Evolutionary conservation across 2,797 vertebrate species (phyloP).

Genomic region (Antennarius maculatus): DNA sequence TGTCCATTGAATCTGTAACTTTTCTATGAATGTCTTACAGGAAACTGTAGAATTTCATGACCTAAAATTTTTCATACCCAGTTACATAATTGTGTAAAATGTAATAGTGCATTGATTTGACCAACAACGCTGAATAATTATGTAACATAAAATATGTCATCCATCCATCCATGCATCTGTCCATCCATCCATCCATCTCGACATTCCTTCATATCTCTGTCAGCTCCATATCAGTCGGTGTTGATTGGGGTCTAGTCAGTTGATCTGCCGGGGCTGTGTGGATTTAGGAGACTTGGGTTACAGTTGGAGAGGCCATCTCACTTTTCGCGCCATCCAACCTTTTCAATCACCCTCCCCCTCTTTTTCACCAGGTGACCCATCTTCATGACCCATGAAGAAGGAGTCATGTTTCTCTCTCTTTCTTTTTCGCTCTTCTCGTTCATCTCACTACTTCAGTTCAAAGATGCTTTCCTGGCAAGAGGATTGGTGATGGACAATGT

Average conservation of each 20-base stretch:
- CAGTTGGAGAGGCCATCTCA: slow-evolving; percentile 79
- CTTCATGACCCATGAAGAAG: slow-evolving; percentile 69
- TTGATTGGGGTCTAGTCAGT: slow-evolving; percentile 80
- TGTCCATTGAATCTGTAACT: background rate
- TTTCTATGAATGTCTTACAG: too few species aligned
- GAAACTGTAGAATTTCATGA: too few species aligned
- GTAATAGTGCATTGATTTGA: background rate
- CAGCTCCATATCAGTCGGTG: slow-evolving; percentile 60
- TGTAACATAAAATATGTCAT: slow-evolving; percentile 17
- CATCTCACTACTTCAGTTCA: slow-evolving; percentile 17
- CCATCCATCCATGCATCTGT: slow-evolving; percentile 11
- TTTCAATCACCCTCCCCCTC: slow-evolving; percentile 71
- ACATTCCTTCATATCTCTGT: slow-evolving; percentile 49
- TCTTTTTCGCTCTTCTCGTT: slow-evolving; percentile 30
- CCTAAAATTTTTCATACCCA: too few species aligned
- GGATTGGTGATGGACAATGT: background rate
- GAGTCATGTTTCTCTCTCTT: slow-evolving; percentile 72
- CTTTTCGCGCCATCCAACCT: slow-evolving; percentile 78
- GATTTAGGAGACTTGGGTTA: slow-evolving; percentile 78
- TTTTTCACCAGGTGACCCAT: slow-evolving; percentile 78
- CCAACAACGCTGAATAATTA: slow-evolving; percentile 8
- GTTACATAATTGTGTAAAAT: too few species aligned
- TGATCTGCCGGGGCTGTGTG: slow-evolving; percentile 72
- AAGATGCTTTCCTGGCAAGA: slow-evolving; percentile 7
- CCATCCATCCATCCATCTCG: slow-evolving; percentile 14